Evolutionary conservation across 2,113 vertebrate species (phyloP), one percentile per base, ranked within the genome.

Genomic region (Ploceus nigricollis): DNA sequence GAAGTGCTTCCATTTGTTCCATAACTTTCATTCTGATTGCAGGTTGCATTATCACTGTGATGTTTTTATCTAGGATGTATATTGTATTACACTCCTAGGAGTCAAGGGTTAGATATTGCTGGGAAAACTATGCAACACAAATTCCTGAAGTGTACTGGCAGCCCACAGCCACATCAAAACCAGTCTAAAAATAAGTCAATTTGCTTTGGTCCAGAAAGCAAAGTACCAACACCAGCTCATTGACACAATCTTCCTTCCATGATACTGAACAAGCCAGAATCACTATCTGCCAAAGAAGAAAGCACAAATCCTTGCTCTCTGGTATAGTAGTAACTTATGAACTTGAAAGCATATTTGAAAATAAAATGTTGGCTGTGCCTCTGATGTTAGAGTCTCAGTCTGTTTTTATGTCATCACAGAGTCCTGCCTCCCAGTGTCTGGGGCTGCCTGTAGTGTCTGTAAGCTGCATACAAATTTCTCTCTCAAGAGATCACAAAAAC

Each of bases 181-280:
- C 53, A 73, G 51, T 65, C 94, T 96, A 94, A 96, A 96, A 96
- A 95, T 96, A 96, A 96, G 81, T 25, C 58, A 20, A 28, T 94
- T 87, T 91, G 81, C 84, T 91, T 73, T 89, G 87, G 73, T 89
- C 20, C 50, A 50, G 70, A 87, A 85, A 81, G 27, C 6, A 51
- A 90, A 78, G 51, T 53, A 89, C 37, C 53, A 78, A 18, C 50
- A 81, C 4, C 5, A 39, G 42, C 33, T 88, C 56, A 33, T 37
- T 66, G 40, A 65, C 77, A 70, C 15, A 58, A 40, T 40, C 39
- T 87, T 63, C 39, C 45, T 86, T 80, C 33, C 33, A n/a, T 21
- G 5, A 31, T 19, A 87, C 4, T 72, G 82, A 87, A 68, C 10
- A 58, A 81, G 20, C 15, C 50, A 66, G 47, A 92, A 83, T 33